Evolutionary conservation across 2,888 invertebrate species (phyloP).

Genomic region (Acanthococcus lagerstroemiae): DNA sequence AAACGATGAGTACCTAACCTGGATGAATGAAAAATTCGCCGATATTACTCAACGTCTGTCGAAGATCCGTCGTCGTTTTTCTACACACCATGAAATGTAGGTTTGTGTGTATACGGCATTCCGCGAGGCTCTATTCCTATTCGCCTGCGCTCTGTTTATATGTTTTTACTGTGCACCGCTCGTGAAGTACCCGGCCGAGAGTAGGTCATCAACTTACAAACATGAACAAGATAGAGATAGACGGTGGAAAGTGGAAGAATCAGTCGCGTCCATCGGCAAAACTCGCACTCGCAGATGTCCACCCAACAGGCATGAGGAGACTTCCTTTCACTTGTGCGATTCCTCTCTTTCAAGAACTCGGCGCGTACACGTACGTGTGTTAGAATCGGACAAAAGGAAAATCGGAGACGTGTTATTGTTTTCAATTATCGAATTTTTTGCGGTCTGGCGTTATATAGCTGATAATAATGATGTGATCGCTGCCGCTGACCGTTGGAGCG

Average conservation of each 20-base stretch:
- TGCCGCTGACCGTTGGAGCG: no score
- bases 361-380: no score
- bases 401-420: no score
- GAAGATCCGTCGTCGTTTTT: neutral
- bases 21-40: no score
- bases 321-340: slow-evolving; percentile 23
- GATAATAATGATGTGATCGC: no score
- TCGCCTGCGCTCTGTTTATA: slow-evolving; percentile 20
- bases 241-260: slow-evolving; percentile 29
- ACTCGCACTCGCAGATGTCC: slow-evolving; percentile 15
- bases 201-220: slow-evolving; percentile 30
- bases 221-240: slow-evolving; percentile 19
- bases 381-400: no score
- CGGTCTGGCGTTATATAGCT: no score
- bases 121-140: slow-evolving; percentile 23
- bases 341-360: no score
- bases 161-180: slow-evolving; percentile 9
- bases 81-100: slow-evolving; percentile 20
- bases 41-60: no score
- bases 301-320: slow-evolving; percentile 17
- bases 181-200: slow-evolving; percentile 11
- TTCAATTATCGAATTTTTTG: no score
- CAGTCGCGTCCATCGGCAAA: slow-evolving; percentile 15
- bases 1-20: no score
- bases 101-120: slow-evolving; percentile 26